phyloP scores from a whole-genome alignment of 37 sponge, comb jelly and placozoan species.

The Ianthella basta region DNA sequence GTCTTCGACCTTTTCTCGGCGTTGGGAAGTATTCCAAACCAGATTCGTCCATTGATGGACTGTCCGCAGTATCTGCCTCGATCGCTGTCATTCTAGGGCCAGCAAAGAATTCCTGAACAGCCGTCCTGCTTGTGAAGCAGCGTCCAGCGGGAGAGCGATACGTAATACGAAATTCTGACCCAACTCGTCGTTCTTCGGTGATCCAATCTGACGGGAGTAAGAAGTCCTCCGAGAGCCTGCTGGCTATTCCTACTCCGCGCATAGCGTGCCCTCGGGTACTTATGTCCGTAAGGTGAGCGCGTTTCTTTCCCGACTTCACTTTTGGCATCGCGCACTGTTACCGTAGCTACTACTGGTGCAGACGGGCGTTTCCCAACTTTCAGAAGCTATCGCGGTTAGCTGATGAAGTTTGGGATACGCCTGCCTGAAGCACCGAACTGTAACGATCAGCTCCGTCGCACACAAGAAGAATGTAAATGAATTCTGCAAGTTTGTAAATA shows the following conservation, averaged over 20 bases:
- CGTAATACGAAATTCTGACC: neutral
- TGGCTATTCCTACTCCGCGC: neutral
- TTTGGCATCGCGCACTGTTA: too few relatives aligned
- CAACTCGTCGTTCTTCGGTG: neutral
- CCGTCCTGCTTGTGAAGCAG: neutral
- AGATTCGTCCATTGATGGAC: conserved; percentile 3
- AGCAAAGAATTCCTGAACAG: neutral
- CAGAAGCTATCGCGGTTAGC: too few relatives aligned
- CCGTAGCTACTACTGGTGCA: too few relatives aligned
- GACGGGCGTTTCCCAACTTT: too few relatives aligned
- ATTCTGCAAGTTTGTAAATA: too few relatives aligned
- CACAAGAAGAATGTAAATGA: too few relatives aligned
- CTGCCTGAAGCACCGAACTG: too few relatives aligned
- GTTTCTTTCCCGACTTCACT: too few relatives aligned
- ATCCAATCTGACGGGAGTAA: neutral
- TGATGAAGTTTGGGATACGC: too few relatives aligned
- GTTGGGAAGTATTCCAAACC: neutral
- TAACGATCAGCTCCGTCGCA: too few relatives aligned
- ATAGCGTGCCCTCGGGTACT: neutral
- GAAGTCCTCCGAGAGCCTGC: too few relatives aligned
- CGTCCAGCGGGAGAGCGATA: neutral
- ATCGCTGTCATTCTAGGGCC: neutral
- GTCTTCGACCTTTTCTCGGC: neutral
- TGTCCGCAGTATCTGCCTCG: too few relatives aligned
- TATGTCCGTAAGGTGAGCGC: neutral